A percentile compares a stretch with the other conserved stretches of the same genome.
Evolutionary conservation across 2,888 invertebrate genomes (phyloP).

Genomic region (Mesorhabditis sp.): DNA sequence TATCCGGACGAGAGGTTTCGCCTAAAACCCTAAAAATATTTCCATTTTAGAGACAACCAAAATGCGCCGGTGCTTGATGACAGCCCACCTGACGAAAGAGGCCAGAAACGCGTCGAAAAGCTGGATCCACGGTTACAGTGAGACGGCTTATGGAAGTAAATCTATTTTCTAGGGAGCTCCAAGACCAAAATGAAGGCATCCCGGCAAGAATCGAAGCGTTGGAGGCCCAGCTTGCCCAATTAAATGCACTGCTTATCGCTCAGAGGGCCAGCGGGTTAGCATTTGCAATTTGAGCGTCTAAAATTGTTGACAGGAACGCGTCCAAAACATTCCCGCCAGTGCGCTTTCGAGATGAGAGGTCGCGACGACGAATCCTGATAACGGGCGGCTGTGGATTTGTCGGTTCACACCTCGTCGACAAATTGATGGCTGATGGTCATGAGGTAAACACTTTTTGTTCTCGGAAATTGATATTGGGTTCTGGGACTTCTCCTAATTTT

Average conservation of each 20-base stretch:
- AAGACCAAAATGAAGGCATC: neutral
- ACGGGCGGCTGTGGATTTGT: conserved; percentile 57
- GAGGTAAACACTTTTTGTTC: conserved; percentile 31
- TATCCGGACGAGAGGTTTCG: too few relatives aligned
- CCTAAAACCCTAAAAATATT: too few relatives aligned
- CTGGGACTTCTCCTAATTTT: neutral
- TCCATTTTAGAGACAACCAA: too few relatives aligned
- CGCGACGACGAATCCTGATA: conserved; percentile 85
- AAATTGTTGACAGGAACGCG: neutral
- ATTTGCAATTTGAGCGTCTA: neutral
- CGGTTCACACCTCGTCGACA: conserved; percentile 93
- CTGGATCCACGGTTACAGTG: neutral
- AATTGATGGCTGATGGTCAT: conserved; percentile 76
- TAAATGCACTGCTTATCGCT: neutral
- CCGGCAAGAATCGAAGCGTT: conserved; percentile 4
- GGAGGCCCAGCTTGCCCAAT: neutral
- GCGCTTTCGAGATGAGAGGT: conserved; percentile 83
- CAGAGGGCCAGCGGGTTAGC: neutral
- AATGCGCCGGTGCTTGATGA: neutral
- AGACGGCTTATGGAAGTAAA: too few relatives aligned
- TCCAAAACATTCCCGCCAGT: conserved; percentile 70
- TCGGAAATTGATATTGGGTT: neutral
- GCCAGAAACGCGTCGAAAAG: neutral
- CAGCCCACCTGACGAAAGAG: neutral
- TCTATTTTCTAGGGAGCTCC: neutral